A percentile compares a stretch with the other conserved stretches of the same genome.
Evolutionary conservation across 2,888 invertebrate species (phyloP).

Genomic region (Smittia aterrima): DNA sequence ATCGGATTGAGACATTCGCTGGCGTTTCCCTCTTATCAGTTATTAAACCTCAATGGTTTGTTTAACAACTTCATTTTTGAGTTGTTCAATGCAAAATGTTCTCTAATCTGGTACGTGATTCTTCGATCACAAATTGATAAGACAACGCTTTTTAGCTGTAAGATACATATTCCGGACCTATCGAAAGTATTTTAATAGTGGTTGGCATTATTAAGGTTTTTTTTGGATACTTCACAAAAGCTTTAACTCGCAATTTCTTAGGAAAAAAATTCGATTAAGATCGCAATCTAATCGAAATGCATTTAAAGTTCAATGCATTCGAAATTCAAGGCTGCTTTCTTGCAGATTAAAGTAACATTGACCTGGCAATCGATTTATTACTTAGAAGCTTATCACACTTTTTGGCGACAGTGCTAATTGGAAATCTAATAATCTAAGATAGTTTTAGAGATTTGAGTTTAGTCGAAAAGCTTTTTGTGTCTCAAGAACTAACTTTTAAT

Average conservation of each 20-base stretch:
- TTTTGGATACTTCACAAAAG: too few relatives aligned
- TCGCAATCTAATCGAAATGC: not conserved
- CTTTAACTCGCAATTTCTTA: not conserved
- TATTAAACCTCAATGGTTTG: not conserved
- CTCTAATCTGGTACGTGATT: conserved; percentile 11
- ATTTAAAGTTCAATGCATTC: not conserved
- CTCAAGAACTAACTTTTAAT: too few relatives aligned
- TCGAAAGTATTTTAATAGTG: too few relatives aligned
- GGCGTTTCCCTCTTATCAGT: not conserved
- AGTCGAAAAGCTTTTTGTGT: too few relatives aligned
- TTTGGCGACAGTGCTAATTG: too few relatives aligned
- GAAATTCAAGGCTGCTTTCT: not conserved
- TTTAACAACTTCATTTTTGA: not conserved
- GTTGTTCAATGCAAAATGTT: not conserved
- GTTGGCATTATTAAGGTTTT: too few relatives aligned
- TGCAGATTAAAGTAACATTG: not conserved
- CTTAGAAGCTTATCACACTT: too few relatives aligned
- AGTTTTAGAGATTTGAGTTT: too few relatives aligned
- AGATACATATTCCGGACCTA: too few relatives aligned
- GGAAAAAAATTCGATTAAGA: not conserved
- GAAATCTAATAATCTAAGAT: too few relatives aligned
- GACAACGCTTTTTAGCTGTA: not conserved
- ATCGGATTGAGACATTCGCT: not conserved
- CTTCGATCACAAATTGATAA: conserved; percentile 3
- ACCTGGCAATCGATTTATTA: not conserved